Conservation (phyloP, 2,113 vertebrate species). For the Meriones unguiculatus region DNA sequence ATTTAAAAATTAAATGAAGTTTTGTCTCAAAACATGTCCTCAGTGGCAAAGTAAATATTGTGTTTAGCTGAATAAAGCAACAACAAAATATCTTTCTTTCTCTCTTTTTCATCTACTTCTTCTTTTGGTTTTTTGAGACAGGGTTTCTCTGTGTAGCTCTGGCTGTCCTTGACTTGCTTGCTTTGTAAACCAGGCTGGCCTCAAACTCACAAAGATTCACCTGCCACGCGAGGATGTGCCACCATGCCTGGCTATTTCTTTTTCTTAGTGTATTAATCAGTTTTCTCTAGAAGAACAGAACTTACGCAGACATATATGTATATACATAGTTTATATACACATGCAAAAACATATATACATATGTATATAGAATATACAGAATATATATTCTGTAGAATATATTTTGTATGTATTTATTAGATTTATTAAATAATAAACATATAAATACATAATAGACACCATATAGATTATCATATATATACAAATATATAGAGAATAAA, state of each 20-base stretch:
- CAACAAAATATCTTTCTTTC: background rate
- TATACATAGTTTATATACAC: background rate
- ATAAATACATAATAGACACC: no score
- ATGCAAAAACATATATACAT: background rate
- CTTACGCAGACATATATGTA: background rate
- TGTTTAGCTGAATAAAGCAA: background rate
- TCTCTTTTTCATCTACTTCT: no score
- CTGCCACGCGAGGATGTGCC: no score
- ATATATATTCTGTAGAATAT: background rate
- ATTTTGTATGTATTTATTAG: background rate
- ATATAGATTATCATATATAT: background rate
- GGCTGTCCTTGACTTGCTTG: no score
- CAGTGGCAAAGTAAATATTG: background rate
- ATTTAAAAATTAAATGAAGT: background rate
- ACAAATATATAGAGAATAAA: no score
- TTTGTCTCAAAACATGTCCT: constrained; percentile 8
- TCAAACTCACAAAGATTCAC: no score
- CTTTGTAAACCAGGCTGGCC: no score
- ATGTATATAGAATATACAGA: background rate
- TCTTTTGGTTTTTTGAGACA: no score
- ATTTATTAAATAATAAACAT: no score
- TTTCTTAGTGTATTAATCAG: background rate
- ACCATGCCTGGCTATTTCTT: no score
- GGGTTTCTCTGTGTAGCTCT: no score
- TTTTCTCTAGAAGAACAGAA: background rate